phyloP scores from a whole-genome alignment of 2,113 vertebrate genomes.

The Narcine bancroftii region DNA sequence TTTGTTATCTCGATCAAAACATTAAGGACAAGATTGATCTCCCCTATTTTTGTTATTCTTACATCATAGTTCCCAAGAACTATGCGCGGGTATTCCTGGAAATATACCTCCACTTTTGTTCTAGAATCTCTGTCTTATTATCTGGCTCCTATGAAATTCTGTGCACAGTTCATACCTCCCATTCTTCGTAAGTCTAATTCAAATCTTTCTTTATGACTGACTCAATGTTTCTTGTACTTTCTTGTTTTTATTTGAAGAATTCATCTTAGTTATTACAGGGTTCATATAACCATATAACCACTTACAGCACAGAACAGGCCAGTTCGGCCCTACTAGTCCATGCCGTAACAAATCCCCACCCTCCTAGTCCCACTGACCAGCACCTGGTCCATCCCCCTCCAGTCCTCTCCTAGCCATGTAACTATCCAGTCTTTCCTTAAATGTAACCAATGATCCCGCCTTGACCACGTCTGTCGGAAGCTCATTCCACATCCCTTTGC shows the following conservation, averaged over 20 bases:
- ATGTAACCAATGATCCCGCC: too few relatives aligned
- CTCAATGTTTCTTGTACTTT: not conserved
- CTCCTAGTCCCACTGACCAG: too few relatives aligned
- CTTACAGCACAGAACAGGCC: too few relatives aligned
- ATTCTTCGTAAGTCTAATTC: not conserved
- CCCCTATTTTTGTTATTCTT: not conserved
- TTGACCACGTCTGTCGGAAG: too few relatives aligned
- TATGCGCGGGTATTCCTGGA: not conserved
- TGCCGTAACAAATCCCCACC: too few relatives aligned
- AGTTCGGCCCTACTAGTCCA: too few relatives aligned
- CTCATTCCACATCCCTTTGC: too few relatives aligned
- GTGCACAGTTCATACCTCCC: not conserved
- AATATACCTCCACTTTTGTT: not conserved
- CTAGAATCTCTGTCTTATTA: not conserved
- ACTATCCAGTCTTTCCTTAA: too few relatives aligned
- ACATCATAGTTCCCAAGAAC: not conserved
- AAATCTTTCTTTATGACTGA: not conserved
- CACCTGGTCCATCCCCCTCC: too few relatives aligned
- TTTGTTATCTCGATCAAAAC: not conserved
- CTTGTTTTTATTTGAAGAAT: not conserved
- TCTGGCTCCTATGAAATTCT: not conserved
- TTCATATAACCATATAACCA: too few relatives aligned
- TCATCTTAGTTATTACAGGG: not conserved
- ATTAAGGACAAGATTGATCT: not conserved
- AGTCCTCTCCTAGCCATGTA: too few relatives aligned